Evolutionary conservation across 2,113 vertebrate genomes (phyloP).

Genomic region (Protobothrops mucrosquamatus): DNA sequence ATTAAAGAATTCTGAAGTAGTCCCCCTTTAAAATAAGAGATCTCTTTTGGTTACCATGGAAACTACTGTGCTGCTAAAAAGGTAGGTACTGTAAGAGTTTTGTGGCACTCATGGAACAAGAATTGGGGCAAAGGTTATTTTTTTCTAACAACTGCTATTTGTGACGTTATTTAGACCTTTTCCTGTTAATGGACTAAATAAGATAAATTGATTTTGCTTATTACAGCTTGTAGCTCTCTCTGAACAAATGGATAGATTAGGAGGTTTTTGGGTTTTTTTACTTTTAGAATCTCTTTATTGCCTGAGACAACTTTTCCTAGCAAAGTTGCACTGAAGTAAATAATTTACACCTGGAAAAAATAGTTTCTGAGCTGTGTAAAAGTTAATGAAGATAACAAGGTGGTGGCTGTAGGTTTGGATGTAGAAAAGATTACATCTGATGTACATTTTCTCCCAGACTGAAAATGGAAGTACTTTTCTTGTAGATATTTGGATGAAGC

Average conservation of each 20-base stretch:
- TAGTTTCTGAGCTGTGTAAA: background rate
- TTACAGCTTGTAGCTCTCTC: background rate
- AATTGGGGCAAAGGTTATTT: slow-evolving; percentile 11
- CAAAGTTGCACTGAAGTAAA: background rate
- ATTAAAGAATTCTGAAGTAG: slow-evolving; percentile 52
- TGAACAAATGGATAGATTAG: slow-evolving; percentile 29
- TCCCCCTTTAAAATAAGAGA: slow-evolving; percentile 47
- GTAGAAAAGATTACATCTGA: background rate
- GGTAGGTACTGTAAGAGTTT: slow-evolving; percentile 51
- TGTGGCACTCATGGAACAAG: slow-evolving; percentile 53
- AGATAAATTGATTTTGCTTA: slow-evolving; percentile 44
- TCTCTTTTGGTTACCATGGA: slow-evolving; percentile 67
- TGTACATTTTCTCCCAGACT: background rate
- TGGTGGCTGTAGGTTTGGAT: slow-evolving; percentile 35
- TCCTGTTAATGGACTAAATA: slow-evolving; percentile 44
- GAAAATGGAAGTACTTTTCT: background rate
- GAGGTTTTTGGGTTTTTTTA: slow-evolving; percentile 26
- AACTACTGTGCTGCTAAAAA: slow-evolving; percentile 60
- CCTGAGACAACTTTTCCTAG: background rate
- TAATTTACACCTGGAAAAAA: background rate
- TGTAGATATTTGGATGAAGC: background rate
- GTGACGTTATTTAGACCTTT: slow-evolving; percentile 42
- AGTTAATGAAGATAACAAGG: slow-evolving; percentile 15
- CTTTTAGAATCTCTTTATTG: background rate
- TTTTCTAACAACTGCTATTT: slow-evolving; percentile 47